phyloP scores from a whole-genome alignment of 64 coral and sea anemone genomes.

The Montipora efflorescens region DNA sequence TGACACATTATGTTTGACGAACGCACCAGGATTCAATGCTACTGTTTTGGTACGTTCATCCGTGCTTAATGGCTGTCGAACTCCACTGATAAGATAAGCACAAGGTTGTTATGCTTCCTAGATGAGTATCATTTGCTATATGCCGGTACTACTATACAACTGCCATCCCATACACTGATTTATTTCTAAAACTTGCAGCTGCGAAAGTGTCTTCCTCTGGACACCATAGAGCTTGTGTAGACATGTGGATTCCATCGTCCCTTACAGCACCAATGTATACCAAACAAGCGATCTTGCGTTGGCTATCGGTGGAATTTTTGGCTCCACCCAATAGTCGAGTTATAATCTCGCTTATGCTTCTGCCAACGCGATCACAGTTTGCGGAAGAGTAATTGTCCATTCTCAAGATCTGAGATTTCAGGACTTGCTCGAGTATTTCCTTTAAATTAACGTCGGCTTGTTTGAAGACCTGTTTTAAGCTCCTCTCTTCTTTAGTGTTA shows the following conservation, averaged over 20 bases:
- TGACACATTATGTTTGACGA: too few species aligned
- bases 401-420: conserved; percentile 63
- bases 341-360: conserved; percentile 68
- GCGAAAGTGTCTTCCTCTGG: conserved; percentile 83
- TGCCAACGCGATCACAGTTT: conserved; percentile 61
- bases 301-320: conserved; percentile 6
- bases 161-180: conserved; percentile 72
- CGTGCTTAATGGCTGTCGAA: too few species aligned
- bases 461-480: conserved; percentile 40
- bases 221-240: conserved; percentile 80
- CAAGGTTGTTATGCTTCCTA: too few species aligned
- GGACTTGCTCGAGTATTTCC: conserved; percentile 71
- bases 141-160: conserved; percentile 51
- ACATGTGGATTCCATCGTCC: conserved; percentile 76
- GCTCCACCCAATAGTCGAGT: conserved; percentile 57
- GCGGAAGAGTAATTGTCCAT: conserved; percentile 69
- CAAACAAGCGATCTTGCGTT: conserved; percentile 80
- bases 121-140: background rate
- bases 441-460: conserved; percentile 64
- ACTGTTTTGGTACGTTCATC: too few species aligned
- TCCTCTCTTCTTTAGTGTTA: background rate
- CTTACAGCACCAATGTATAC: conserved; percentile 91
- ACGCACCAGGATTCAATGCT: too few species aligned
- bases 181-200: conserved; percentile 81
- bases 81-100: too few species aligned